These are phyloP conservation scores for Oryzias melastigma DNA, from an alignment of 2,113 vertebrate species.

Conservation along the genomic window DNA sequence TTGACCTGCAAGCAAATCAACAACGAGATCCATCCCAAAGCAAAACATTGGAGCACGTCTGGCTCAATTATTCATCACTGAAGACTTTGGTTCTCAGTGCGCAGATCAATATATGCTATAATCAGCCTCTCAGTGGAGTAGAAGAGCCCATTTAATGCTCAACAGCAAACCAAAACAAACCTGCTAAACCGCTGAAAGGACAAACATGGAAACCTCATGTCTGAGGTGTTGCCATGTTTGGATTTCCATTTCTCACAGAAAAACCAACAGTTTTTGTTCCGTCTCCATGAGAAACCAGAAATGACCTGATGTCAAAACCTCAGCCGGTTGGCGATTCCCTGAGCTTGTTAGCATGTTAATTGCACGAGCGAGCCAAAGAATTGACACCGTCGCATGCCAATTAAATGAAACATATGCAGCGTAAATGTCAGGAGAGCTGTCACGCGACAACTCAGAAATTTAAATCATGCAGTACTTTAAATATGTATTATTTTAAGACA, in stretches of 20 bases:
- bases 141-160: background rate
- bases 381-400: background rate
- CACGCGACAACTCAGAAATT: background rate
- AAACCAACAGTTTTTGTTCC: no score
- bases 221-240: no score
- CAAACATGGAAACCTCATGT: no score
- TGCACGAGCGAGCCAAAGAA: background rate
- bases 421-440: background rate
- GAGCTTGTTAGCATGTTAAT: background rate
- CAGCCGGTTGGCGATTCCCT: background rate
- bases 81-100: constrained; percentile 32
- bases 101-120: constrained; percentile 40
- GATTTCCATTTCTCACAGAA: no score
- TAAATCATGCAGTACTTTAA: background rate
- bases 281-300: background rate
- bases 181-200: background rate
- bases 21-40: constrained; percentile 24
- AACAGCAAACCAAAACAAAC: background rate
- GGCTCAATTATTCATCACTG: constrained; percentile 50
- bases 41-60: constrained; percentile 5
- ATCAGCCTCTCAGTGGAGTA: constrained; percentile 23
- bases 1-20: constrained; percentile 26
- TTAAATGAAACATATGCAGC: background rate
- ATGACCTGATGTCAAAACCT: background rate
- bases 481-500: background rate